Evolutionary conservation across 2,888 invertebrate genomes (phyloP), one percentile per base, ranked within the genome.

Genomic region (Melinopterus prodromus): DNA sequence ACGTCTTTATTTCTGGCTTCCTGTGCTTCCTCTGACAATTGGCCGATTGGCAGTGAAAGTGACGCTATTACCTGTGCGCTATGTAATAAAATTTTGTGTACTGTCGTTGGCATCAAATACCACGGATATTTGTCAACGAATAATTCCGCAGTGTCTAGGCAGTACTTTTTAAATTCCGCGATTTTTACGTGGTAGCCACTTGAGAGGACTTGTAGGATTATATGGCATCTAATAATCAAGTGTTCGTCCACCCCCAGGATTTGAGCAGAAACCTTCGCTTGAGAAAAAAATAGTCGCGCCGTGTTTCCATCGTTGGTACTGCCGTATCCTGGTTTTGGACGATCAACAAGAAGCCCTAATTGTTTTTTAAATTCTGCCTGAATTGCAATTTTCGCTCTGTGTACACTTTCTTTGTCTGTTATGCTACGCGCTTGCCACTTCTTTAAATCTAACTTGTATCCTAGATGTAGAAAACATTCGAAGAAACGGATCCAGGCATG

Each of bases 401-500:
- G 37, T 14, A 78, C 72, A 69, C 35, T 71, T 37, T 80, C 16
- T 76, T 82, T 83, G 14, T 83, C 80, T 79, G 81, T 78, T 5
- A 15, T 16, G 81, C 84, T 83, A 6, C 85, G 84, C 37, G 85
- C 85, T 83, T 87, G 86, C 86, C 86, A 87, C 82, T 86, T 83
- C 78, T 85, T 81, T 35, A 86, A 82, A 16, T 82, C 82, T n/a
- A 87, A 69, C 83, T 84, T 85, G 81, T 87, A 87, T 12, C 85
- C 79, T 26, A 86, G 78, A 80, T 87, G 84, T 69, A 87, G 77
- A 6, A 85, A 81, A 80, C 83, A 87, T 79, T 88, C 86, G 78
- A 85, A 86, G 80, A 84, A 86, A 15, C 85, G 82, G 14, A 86
- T 86, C 86, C 86, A 87, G 4, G 85, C 84, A 83, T 87, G 86